Conservation (phyloP, 2,113 vertebrate genomes). For the Eurypyga helias region DNA sequence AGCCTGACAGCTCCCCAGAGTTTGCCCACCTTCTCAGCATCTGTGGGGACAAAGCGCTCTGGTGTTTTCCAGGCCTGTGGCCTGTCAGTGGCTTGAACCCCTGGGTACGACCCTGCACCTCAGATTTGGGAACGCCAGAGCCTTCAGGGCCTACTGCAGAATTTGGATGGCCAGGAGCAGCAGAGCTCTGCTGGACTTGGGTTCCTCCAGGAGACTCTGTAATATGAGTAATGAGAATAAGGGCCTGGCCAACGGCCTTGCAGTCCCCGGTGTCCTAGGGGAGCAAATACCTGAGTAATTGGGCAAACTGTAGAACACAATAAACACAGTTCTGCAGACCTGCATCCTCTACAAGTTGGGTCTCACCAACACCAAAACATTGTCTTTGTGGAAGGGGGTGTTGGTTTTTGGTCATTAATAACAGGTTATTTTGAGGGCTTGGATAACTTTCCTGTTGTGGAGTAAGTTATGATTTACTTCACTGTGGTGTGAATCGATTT, state of each 20-base stretch:
- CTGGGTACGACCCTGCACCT: rapidly evolving
- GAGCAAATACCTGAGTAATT: not conserved
- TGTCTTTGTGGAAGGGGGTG: not conserved
- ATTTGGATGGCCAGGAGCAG: not conserved
- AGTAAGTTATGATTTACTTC: not conserved
- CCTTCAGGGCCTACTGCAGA: not conserved
- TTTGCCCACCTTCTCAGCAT: rapidly evolving
- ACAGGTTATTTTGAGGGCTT: not conserved
- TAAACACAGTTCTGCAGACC: not conserved
- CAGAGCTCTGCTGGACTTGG: not conserved
- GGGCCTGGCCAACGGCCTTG: not conserved
- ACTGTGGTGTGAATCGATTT: not conserved
- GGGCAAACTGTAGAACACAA: not conserved
- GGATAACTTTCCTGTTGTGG: not conserved
- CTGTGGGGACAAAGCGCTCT: too few species aligned
- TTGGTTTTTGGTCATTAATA: not conserved
- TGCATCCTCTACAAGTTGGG: not conserved
- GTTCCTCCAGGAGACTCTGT: not conserved
- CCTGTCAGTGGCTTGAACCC: rapidly evolving
- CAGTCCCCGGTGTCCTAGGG: too few species aligned
- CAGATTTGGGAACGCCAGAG: not conserved
- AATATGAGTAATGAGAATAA: rapidly evolving
- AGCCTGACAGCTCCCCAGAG: too few species aligned
- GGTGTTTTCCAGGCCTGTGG: not conserved
- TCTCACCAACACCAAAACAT: not conserved